Evolutionary conservation across 2,888 invertebrate genomes (phyloP).

Genomic region (Amiota communis): DNA sequence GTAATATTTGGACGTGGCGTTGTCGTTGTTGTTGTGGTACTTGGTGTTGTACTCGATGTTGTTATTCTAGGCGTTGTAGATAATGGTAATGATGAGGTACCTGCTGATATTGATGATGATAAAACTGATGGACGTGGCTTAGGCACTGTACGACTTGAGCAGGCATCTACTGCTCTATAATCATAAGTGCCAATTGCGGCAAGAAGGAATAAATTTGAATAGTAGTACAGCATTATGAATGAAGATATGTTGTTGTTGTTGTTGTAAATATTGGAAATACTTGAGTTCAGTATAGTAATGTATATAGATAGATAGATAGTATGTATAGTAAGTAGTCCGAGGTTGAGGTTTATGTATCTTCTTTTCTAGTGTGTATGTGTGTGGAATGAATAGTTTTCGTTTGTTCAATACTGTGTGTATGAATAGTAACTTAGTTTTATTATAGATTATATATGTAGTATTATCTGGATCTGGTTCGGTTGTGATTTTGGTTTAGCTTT

Average conservation of each 20-base stretch:
- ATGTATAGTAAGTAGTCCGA: background rate
- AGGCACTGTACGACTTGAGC: constrained; percentile 78
- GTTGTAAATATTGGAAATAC: constrained; percentile 40
- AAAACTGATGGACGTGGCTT: constrained; percentile 79
- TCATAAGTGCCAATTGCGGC: constrained; percentile 40
- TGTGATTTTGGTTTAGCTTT: background rate
- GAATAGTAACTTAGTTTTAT: background rate
- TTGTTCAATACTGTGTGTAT: constrained; percentile 1
- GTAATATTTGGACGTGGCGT: constrained; percentile 93
- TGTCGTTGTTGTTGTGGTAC: constrained; percentile 79
- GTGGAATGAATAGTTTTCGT: background rate
- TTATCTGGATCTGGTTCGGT: no score
- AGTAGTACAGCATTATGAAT: constrained; percentile 16
- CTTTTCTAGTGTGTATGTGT: no score
- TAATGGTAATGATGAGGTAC: constrained; percentile 33
- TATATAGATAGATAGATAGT: background rate
- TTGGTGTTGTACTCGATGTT: background rate
- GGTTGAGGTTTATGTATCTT: background rate
- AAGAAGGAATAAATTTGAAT: constrained; percentile 1
- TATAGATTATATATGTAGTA: no score
- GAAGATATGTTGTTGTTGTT: constrained; percentile 33
- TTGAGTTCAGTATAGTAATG: background rate
- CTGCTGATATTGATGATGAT: constrained; percentile 59
- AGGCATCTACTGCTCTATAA: constrained; percentile 59
- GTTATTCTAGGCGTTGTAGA: background rate